Evolutionary conservation across 1,140 invertebrate genomes (phyloP), one percentile per base, ranked within the genome.

Genomic region (Drosophila serrata): DNA sequence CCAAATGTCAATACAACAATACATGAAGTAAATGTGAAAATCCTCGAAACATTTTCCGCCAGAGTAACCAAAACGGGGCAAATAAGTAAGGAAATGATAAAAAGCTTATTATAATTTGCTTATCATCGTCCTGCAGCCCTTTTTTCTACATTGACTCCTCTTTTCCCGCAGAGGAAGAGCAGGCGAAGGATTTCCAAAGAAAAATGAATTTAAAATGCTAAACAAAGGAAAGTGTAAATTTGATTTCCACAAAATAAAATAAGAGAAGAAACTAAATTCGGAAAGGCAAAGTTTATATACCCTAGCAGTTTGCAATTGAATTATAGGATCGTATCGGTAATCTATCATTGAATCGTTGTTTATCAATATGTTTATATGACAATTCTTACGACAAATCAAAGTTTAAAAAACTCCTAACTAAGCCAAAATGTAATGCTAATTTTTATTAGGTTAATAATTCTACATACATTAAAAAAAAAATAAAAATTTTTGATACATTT

Each of bases 81-180:
- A 78, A 81, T 79, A 78, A 53, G 74, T 59, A 81, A 49, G 45
- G 40, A 64, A 56, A 67, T 79, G 58, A 56, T 68, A 55, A 49
- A 72, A 77, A 68, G 75, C 79, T 43, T 65, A 87, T 43, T 65
- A 87, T 87, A 87, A 87, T 87, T 80, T 88, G 76, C 72, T 87
- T 87, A 87, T 88, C 80, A 82, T 74, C 64, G 61, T 63, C 57
- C 60, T 87, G 65, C 79, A 67, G 39, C 37, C 49, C 59, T 45
- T 51, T 58, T 59, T 55, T 43, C 22, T 19, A 6, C 33, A 27
- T 9, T 4, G 31, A n/a, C 24, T 49, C 31, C 31, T 45, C 46
- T 12, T 40, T 46, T 46, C 22, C n/a, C n/a, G 3, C 8, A 29
- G 33, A 43, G 33, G 27, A 46, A 3, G 31, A 15, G 31, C 11